Percentiles rank a stretch among this genome's conserved stretches.
These are phyloP conservation scores for Epicauta chinensis DNA, from an alignment of 1,140 invertebrate species.

Conservation along the genomic window DNA sequence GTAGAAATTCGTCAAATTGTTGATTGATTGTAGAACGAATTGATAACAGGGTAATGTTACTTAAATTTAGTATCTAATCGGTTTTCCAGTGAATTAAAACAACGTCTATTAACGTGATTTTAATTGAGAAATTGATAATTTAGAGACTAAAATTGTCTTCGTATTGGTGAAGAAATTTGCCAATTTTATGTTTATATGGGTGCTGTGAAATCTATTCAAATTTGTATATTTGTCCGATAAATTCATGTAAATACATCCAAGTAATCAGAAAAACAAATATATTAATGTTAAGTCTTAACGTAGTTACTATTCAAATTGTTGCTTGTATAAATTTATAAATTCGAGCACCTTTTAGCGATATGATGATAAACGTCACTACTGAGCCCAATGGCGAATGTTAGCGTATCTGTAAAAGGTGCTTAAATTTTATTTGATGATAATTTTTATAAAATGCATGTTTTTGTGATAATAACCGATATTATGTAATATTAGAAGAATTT, in stretches of 20 bases:
- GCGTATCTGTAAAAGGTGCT: no score
- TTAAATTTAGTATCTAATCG: background rate
- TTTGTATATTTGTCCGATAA: slow-evolving; percentile 12
- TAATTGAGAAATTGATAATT: slow-evolving; percentile 5
- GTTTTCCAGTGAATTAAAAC: background rate
- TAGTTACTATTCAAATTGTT: no score
- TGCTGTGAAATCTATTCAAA: slow-evolving; percentile 21
- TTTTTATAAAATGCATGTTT: no score
- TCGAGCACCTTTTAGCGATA: slow-evolving; percentile 6
- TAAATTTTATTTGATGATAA: no score
- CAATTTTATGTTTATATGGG: slow-evolving; percentile 17
- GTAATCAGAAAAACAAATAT: background rate
- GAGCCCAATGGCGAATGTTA: slow-evolving; percentile 20
- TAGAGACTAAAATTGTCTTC: slow-evolving; percentile 1
- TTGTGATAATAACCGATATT: no score
- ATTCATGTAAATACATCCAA: slow-evolving; percentile 11
- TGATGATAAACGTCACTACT: slow-evolving; percentile 16
- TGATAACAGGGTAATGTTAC: slow-evolving; percentile 4
- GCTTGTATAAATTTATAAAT: no score
- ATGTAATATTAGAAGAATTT: no score
- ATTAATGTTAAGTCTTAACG: no score
- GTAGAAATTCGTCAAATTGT: background rate
- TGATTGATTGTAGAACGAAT: slow-evolving; percentile 13
- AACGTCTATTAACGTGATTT: slow-evolving; percentile 6
- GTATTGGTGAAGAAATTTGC: background rate